Conservation (phyloP, 2,113 vertebrate genomes). For the Macaca fascicularis region T2T-MFA8v1.1 NC_088391.1:20312501-20313000, state of each 20-base stretch:
- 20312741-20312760: neutral
- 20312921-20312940: neutral
- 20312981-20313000: conserved; percentile 16
- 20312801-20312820: neutral
- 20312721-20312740: neutral
- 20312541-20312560: neutral
- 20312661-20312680: neutral
- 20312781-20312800: neutral
- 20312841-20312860: neutral
- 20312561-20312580: neutral
- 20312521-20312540: neutral
- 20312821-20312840: neutral
- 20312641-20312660: neutral
- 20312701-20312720: neutral
- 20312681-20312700: neutral
- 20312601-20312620: neutral
- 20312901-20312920: neutral
- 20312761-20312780: neutral
- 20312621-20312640: neutral
- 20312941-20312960: neutral
- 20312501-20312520: neutral
- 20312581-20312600: neutral
- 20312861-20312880: neutral
- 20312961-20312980: neutral
- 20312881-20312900: conserved; percentile 2